These are phyloP conservation scores for Machimus rusticus DNA, from an alignment of 2,888 invertebrate genomes.

Conservation along the genomic window DNA sequence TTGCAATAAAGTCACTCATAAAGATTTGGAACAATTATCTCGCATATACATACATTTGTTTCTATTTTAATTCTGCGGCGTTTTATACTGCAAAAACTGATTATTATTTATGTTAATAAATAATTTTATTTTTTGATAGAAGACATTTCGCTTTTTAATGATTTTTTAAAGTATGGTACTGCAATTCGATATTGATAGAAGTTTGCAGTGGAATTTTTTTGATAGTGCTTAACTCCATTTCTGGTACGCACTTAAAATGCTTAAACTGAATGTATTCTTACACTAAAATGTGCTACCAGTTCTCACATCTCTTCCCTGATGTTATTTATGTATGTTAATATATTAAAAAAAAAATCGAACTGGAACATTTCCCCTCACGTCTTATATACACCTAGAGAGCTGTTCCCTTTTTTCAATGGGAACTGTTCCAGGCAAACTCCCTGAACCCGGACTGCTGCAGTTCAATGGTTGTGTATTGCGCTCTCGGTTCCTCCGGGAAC, in stretches of 20 bases:
- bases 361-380: neutral
- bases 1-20: too few relatives aligned
- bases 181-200: neutral
- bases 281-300: neutral
- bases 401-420: neutral
- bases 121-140: too few relatives aligned
- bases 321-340: neutral
- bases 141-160: too few relatives aligned
- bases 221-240: neutral
- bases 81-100: too few relatives aligned
- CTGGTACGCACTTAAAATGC: neutral
- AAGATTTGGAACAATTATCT: too few relatives aligned
- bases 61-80: too few relatives aligned
- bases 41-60: too few relatives aligned
- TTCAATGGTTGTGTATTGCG: neutral
- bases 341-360: neutral
- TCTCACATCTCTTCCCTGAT: neutral
- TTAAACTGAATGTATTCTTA: neutral
- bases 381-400: neutral
- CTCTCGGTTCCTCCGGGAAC: slow-evolving; percentile 6
- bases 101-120: too few relatives aligned
- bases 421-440: neutral
- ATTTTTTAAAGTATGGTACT: too few relatives aligned
- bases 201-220: neutral
- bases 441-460: neutral